A percentile compares a stretch with the other conserved stretches of the same genome.
These are phyloP conservation scores for Leptinotarsa lineolata DNA, from an alignment of 1,140 invertebrate genomes.

Conservation along the genomic window DNA sequence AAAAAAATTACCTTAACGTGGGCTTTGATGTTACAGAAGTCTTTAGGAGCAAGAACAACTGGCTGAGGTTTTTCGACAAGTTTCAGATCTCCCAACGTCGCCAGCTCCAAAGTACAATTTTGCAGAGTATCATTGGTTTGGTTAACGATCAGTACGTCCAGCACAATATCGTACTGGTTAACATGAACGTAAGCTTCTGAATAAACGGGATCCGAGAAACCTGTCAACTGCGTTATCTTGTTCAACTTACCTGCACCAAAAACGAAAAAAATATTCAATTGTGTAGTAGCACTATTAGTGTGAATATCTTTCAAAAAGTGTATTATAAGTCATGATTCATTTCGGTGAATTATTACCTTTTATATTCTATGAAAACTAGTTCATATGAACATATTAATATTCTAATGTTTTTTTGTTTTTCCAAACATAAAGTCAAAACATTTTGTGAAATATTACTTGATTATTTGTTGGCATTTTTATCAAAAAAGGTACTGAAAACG, in stretches of 20 bases:
- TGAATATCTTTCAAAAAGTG: too few relatives aligned
- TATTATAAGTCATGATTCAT: too few relatives aligned
- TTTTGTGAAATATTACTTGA: too few relatives aligned
- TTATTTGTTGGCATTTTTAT: too few relatives aligned
- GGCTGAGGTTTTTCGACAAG: slow-evolving; percentile 96
- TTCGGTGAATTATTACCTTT: too few relatives aligned
- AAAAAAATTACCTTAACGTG: slow-evolving; percentile 75
- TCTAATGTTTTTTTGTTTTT: too few relatives aligned
- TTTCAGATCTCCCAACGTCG: slow-evolving; percentile 96
- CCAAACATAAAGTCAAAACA: too few relatives aligned
- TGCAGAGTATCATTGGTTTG: slow-evolving; percentile 97
- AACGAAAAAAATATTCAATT: neutral
- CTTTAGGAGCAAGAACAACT: slow-evolving; percentile 92
- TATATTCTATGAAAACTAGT: too few relatives aligned
- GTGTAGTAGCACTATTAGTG: too few relatives aligned
- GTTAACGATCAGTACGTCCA: slow-evolving; percentile 98
- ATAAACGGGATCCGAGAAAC: slow-evolving; percentile 99
- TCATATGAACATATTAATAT: too few relatives aligned
- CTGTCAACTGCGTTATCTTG: slow-evolving; percentile 98
- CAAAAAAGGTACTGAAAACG: too few relatives aligned
- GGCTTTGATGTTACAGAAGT: slow-evolving; percentile 98
- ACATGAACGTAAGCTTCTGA: slow-evolving; percentile 99
- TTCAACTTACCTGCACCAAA: slow-evolving; percentile 63
- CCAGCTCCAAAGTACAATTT: slow-evolving; percentile 96
- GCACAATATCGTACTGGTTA: slow-evolving; percentile 97